Percentiles rank a stretch among this genome's conserved stretches.
These are phyloP conservation scores for Spinus pinus DNA, from an alignment of 2,797 vertebrate genomes.

Conservation along the genomic window DNA sequence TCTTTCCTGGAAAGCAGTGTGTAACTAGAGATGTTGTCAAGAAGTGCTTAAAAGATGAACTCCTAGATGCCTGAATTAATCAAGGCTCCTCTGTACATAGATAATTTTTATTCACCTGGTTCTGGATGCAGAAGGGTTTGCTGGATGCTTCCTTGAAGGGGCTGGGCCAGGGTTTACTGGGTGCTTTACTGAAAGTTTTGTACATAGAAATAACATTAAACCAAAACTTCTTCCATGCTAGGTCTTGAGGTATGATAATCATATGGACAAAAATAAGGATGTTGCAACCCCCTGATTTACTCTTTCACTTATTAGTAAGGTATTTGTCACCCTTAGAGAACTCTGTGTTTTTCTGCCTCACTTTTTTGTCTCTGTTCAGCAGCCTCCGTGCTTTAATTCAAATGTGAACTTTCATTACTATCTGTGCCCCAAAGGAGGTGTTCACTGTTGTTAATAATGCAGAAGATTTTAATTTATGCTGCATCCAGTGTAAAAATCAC, in stretches of 20 bases:
- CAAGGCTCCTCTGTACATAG: background rate
- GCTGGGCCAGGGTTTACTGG: background rate
- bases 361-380: background rate
- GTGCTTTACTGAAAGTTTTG: background rate
- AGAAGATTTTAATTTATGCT: conserved; percentile 54
- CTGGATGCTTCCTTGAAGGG: background rate
- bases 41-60: background rate
- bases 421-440: background rate
- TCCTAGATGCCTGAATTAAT: background rate
- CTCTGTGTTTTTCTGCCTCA: background rate
- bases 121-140: background rate
- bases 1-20: background rate
- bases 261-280: background rate
- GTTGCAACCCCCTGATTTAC: background rate
- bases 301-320: background rate
- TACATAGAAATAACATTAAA: background rate
- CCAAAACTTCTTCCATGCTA: background rate
- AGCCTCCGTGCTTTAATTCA: background rate
- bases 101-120: background rate
- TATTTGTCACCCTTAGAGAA: background rate
- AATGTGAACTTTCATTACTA: conserved; percentile 44
- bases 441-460: conserved; percentile 47
- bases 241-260: background rate
- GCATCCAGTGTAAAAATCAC: conserved; percentile 27
- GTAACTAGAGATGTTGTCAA: background rate